Conservation (phyloP, 2,888 invertebrate species). For the Drosophila siamana region DNA sequence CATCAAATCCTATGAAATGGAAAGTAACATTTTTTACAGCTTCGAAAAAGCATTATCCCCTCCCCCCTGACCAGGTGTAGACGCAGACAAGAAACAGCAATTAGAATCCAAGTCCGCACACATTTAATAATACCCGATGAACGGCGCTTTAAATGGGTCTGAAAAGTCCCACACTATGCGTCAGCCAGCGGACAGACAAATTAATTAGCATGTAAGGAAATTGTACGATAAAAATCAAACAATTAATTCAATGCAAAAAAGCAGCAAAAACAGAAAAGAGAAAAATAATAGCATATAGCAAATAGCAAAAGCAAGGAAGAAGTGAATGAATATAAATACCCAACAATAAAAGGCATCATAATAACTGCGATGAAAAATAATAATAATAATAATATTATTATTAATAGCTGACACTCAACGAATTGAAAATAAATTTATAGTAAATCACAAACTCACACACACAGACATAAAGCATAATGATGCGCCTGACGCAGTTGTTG, state of each 20-base stretch:
- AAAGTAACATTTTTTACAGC: slow-evolving; percentile 41
- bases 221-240: slow-evolving; percentile 73
- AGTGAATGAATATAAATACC: slow-evolving; percentile 48
- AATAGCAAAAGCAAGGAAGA: slow-evolving; percentile 26
- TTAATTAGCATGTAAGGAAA: slow-evolving; percentile 76
- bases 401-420: slow-evolving; percentile 80
- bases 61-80: background rate
- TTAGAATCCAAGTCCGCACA: slow-evolving; percentile 54
- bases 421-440: slow-evolving; percentile 71
- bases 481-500: slow-evolving; percentile 56
- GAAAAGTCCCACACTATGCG: no score
- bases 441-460: slow-evolving; percentile 60
- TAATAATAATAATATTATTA: slow-evolving; percentile 72
- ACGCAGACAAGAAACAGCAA: slow-evolving; percentile 7
- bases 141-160: background rate
- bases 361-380: slow-evolving; percentile 65
- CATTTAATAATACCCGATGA: slow-evolving; percentile 22
- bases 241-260: no score
- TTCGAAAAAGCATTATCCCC: slow-evolving; percentile 8
- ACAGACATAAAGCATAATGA: slow-evolving; percentile 53
- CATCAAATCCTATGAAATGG: background rate
- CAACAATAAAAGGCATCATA: slow-evolving; percentile 63
- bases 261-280: no score
- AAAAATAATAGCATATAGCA: no score
- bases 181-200: slow-evolving; percentile 53